These are phyloP conservation scores for Drosophila tsacasi DNA, from an alignment of 1,140 invertebrate species.

Conservation along the genomic window DNA sequence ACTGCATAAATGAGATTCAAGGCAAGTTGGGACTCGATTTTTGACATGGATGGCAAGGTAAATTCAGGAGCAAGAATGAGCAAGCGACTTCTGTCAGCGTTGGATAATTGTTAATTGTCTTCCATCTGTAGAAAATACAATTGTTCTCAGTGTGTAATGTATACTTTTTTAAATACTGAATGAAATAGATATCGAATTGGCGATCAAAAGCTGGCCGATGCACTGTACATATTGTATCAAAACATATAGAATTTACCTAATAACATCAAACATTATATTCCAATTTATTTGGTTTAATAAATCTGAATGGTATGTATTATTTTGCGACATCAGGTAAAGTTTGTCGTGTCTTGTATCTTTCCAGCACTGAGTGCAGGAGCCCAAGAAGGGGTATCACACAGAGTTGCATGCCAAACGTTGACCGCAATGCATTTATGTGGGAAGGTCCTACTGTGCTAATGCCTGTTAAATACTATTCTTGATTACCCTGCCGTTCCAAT, in stretches of 20 bases:
- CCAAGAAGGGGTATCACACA: neutral
- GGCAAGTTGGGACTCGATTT: constrained; percentile 11
- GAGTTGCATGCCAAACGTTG: constrained; percentile 1
- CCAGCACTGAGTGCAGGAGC: neutral
- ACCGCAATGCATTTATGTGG: constrained; percentile 4
- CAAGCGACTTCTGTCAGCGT: neutral
- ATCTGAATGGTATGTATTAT: neutral
- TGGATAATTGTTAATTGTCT: neutral
- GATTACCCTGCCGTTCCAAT: constrained; percentile 1
- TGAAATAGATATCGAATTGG: neutral
- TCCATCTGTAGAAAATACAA: neutral
- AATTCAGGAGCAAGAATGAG: neutral
- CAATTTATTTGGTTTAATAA: neutral
- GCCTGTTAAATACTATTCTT: neutral
- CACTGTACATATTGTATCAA: neutral
- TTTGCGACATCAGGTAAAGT: neutral
- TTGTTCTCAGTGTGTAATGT: too few species aligned
- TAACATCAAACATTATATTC: neutral
- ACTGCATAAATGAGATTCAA: constrained; percentile 23
- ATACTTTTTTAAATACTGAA: neutral
- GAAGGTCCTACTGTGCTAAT: neutral
- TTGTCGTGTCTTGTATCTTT: neutral
- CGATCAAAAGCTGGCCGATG: neutral
- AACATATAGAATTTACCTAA: neutral
- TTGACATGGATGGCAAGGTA: neutral